These are phyloP conservation scores for Agriopis aurantiaria DNA, from an alignment of 2,888 invertebrate genomes.

Conservation along the genomic window DNA sequence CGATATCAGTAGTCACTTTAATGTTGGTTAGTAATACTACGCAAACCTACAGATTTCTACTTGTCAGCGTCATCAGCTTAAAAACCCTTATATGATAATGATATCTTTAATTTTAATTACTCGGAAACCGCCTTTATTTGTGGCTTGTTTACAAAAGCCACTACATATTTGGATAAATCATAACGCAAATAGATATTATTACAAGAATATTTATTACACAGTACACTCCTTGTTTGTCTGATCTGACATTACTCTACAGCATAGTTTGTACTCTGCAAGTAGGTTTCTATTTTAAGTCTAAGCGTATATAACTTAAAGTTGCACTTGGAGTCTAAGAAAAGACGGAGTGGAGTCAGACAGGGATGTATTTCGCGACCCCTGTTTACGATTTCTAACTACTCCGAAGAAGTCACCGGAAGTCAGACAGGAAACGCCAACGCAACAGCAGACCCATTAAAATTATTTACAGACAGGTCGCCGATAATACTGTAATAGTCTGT, in stretches of 20 bases:
- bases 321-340: too few species aligned
- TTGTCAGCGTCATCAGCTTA: not conserved
- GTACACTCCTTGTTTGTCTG: too few species aligned
- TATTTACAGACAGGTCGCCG: too few species aligned
- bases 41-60: not conserved
- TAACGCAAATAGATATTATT: not conserved
- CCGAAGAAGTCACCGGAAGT: too few species aligned
- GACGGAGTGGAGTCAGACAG: not conserved
- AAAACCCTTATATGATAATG: slow-evolving; percentile 20
- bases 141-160: not conserved
- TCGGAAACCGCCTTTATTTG: not conserved
- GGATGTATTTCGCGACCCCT: not conserved
- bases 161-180: not conserved
- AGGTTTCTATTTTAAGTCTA: not conserved
- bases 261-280: not conserved
- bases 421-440: too few species aligned
- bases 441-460: too few species aligned
- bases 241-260: too few species aligned
- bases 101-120: slow-evolving; percentile 6
- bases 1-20: not conserved
- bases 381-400: too few species aligned
- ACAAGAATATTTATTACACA: not conserved
- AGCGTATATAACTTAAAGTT: too few species aligned
- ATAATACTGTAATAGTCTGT: too few species aligned
- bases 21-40: not conserved